phyloP scores from a whole-genome alignment of 1,140 invertebrate species.

The Pygmarrhopalites habei region DNA sequence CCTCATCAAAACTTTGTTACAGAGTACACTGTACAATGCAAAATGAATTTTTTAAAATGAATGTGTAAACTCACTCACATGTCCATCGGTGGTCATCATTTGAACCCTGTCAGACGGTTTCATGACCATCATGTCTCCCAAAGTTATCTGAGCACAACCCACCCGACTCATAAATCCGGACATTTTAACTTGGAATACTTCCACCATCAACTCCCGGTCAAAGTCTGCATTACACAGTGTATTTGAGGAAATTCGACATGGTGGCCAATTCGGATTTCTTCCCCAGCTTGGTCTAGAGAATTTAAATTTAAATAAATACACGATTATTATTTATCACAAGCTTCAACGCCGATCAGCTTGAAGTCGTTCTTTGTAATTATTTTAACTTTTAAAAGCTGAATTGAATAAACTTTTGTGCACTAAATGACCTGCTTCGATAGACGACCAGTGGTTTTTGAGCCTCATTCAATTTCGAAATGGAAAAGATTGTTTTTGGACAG shows the following conservation, averaged over 20 bases:
- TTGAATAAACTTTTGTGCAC: no score
- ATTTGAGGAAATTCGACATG: slow-evolving; percentile 15
- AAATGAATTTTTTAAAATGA: no score
- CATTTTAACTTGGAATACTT: slow-evolving; percentile 44
- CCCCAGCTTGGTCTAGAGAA: slow-evolving; percentile 12
- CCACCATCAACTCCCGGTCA: slow-evolving; percentile 47
- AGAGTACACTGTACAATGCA: no score
- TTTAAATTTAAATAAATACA: no score
- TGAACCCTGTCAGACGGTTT: slow-evolving; percentile 39
- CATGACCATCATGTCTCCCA: slow-evolving; percentile 43
- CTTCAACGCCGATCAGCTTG: no score
- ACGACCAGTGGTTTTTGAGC: slow-evolving; percentile 47
- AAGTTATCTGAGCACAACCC: slow-evolving; percentile 45
- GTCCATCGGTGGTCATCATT: slow-evolving; percentile 23
- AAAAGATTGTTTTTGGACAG: slow-evolving; percentile 45
- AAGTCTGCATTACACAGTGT: slow-evolving; percentile 52
- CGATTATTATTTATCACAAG: no score
- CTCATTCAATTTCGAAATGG: slow-evolving; percentile 48
- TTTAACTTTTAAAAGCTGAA: no score
- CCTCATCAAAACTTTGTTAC: no score
- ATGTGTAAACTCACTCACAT: no score
- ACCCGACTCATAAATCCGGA: slow-evolving; percentile 48
- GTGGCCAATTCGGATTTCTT: slow-evolving; percentile 30
- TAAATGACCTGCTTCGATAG: no score
- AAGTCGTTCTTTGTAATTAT: no score